Evolutionary conservation across 2,113 vertebrate genomes (phyloP).

Genomic region (Paedocypris sp.): DNA sequence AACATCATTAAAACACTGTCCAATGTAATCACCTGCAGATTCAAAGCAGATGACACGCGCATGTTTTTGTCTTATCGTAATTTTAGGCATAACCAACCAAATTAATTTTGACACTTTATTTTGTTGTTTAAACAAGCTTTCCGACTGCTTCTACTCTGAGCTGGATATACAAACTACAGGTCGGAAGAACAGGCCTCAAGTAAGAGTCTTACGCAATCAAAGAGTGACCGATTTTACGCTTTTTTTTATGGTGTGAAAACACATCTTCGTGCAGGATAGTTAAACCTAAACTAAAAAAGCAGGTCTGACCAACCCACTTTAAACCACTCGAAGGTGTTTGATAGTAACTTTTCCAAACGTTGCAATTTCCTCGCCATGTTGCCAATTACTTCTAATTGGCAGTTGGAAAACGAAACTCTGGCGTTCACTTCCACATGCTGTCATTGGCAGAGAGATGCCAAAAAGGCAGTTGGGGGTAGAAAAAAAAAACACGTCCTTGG

Average conservation of each 20-base stretch:
- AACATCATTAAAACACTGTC: slow-evolving; percentile 41
- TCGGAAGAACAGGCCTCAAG: no score
- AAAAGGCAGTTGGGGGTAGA: slow-evolving; percentile 47
- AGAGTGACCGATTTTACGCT: no score
- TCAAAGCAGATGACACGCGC: slow-evolving; percentile 40
- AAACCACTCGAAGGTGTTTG: slow-evolving; percentile 29
- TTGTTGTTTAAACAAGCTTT: not conserved
- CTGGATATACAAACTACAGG: not conserved
- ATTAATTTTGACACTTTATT: not conserved
- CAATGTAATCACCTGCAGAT: slow-evolving; percentile 36
- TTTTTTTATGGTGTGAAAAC: no score
- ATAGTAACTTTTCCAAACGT: slow-evolving; percentile 32
- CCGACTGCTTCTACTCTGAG: not conserved
- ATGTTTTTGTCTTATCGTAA: slow-evolving; percentile 20
- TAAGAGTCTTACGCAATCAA: no score
- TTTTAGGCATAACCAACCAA: slow-evolving; percentile 12
- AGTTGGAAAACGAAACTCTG: slow-evolving; percentile 54
- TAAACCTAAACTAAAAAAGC: not conserved
- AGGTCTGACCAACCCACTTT: not conserved
- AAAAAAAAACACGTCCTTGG: no score
- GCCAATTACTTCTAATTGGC: slow-evolving; percentile 44
- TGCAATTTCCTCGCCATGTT: slow-evolving; percentile 42
- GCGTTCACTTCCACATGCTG: slow-evolving; percentile 31
- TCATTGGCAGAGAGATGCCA: slow-evolving; percentile 45
- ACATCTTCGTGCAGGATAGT: no score